Conservation (phyloP, 2,888 invertebrate species). For the Ophion slaviceki region DNA sequence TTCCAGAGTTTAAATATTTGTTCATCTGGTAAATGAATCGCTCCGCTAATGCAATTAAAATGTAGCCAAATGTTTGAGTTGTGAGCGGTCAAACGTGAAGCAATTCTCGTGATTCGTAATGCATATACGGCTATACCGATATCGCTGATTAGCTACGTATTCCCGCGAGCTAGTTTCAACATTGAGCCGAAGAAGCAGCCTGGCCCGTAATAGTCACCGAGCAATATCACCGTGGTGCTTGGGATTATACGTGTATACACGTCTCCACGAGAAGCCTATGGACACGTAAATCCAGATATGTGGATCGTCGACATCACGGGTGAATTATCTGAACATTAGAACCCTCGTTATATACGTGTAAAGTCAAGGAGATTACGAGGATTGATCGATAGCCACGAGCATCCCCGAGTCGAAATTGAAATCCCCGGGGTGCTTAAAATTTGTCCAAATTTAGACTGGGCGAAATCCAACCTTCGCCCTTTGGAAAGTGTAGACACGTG, state of each 20-base stretch:
- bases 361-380: constrained; percentile 6
- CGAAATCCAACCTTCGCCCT: neutral
- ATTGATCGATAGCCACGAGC: constrained; percentile 21
- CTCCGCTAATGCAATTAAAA: neutral
- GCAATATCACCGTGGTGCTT: neutral
- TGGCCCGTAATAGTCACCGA: constrained; percentile 7
- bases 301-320: constrained; percentile 8
- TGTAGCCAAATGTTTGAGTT: neutral
- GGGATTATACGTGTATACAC: neutral
- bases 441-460: neutral
- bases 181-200: neutral
- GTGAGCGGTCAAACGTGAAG: neutral
- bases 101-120: neutral
- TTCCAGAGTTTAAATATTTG: neutral
- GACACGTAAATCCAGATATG: neutral
- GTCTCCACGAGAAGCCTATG: neutral
- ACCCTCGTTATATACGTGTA: constrained; percentile 6
- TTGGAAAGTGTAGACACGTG: neutral
- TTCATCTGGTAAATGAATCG: neutral
- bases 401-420: neutral
- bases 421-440: neutral
- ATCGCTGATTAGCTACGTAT: constrained; percentile 24
- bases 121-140: constrained; percentile 1
- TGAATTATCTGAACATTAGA: constrained; percentile 42
- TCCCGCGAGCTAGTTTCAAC: constrained; percentile 32